Base-by-base conservation (phyloP, 1,140 invertebrate genomes). In the Microplitis mediator region DNA sequence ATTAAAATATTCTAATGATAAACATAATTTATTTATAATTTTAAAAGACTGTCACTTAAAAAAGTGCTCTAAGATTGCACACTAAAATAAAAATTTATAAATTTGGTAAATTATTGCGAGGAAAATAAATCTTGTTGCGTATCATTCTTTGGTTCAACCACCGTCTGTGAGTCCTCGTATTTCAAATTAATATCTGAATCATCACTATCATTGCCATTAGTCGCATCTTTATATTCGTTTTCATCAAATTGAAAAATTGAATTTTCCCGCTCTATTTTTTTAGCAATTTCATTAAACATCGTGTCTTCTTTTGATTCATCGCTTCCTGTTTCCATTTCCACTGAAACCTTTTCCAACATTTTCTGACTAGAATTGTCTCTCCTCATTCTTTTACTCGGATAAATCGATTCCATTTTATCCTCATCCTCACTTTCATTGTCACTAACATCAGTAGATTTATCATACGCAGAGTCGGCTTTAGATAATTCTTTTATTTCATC, bases 41-140 rank as follows among this genome's bases (percentile, higher is more conserved):
- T 23, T 23, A 23, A 23, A 23, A 23, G 23, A 23, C 23, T 23
- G 23, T 23, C 23, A 23, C 23, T 23, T 35, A 64, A 64, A 39
- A 4, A 14, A 11, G 9, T 39, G 6, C 14, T 35, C 1, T 0
- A 45, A 45, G 11, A 45, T 45, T 45, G 39, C 39, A 45, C 39
- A 11, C 11, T 45, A 45, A 45, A 45, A 45, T 45, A 45, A 45
- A 4, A 31, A 52, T 35, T 52, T 67, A 11, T 67, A 16, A 39
- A 45, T 45, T 45, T 45, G 39, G 39, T 61, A 4, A 9, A 64
- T 45, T 14, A 64, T 64, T 64, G 63, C 35, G 69, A 68, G 0
- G 65, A 72, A 69, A 75, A 75, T 16, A 75, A 56, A 72, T 75
- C 74, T 13, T 71, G 64, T 16, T 72, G 69, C 5, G 60, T 11